Percentiles rank a stretch among this genome's conserved stretches.
Evolutionary conservation across 1,140 invertebrate species (phyloP).

Genomic region (Anthonomus grandis): DNA sequence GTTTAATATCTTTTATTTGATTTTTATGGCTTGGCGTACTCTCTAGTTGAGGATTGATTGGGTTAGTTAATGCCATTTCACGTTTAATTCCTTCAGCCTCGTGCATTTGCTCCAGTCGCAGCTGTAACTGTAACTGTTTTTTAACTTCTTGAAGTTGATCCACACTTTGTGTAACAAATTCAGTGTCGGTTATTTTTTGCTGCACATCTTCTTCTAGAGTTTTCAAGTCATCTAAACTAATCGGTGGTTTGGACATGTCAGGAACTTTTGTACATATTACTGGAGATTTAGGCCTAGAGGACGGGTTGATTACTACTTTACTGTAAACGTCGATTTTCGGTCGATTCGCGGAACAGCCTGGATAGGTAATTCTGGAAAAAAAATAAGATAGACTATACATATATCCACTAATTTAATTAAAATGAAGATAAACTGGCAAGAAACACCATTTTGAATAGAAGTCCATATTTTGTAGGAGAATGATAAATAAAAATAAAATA

Average conservation of each 20-base stretch:
- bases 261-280: slow-evolving; percentile 19
- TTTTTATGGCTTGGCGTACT: slow-evolving; percentile 18
- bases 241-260: slow-evolving; percentile 39
- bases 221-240: slow-evolving; percentile 36
- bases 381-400: too few relatives aligned
- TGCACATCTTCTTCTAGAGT: slow-evolving; percentile 34
- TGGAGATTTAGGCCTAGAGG: slow-evolving; percentile 4
- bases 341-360: too few relatives aligned
- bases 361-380: too few relatives aligned
- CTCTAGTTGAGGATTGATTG: slow-evolving; percentile 25
- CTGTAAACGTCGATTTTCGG: slow-evolving; percentile 38
- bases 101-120: slow-evolving; percentile 22
- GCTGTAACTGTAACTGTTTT: slow-evolving; percentile 29
- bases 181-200: slow-evolving; percentile 25
- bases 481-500: too few relatives aligned
- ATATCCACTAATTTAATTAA: too few relatives aligned
- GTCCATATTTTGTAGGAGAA: too few relatives aligned
- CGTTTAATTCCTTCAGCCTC: slow-evolving; percentile 8
- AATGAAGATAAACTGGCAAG: too few relatives aligned
- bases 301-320: slow-evolving; percentile 25
- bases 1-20: slow-evolving; percentile 8
- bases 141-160: slow-evolving; percentile 30
- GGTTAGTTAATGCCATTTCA: slow-evolving; percentile 4
- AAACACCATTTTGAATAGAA: too few relatives aligned
- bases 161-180: slow-evolving; percentile 18